Evolutionary conservation across 2,113 vertebrate species (phyloP).

Genomic region (Trichechus manatus): DNA sequence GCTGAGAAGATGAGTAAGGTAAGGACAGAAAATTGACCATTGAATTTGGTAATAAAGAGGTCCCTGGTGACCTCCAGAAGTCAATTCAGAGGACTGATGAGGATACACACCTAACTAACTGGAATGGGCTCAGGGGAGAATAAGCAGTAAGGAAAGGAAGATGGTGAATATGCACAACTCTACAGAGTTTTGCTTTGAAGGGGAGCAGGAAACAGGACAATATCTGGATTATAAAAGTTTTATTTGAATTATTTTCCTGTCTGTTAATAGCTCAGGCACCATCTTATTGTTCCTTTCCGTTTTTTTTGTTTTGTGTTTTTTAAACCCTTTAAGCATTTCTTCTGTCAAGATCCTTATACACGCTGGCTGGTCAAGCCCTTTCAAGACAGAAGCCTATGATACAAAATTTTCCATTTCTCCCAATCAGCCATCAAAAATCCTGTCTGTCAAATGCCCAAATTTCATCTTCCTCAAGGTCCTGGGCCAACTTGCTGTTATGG

Average conservation of each 20-base stretch:
- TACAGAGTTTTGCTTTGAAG: background rate
- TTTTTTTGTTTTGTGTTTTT: background rate
- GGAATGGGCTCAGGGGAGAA: background rate
- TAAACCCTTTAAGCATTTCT: constrained; percentile 11
- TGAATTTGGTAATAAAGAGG: background rate
- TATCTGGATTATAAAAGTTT: constrained; percentile 1
- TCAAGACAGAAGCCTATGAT: background rate
- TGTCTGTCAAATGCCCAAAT: background rate
- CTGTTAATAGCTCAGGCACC: background rate
- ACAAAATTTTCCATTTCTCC: background rate
- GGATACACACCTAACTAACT: background rate
- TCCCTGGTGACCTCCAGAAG: background rate
- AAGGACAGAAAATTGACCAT: background rate
- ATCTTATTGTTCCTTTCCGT: background rate
- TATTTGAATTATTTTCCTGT: background rate
- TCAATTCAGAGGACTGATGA: background rate
- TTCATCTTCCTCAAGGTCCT: background rate
- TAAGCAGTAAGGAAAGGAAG: background rate
- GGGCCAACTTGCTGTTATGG: background rate
- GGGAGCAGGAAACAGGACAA: background rate
- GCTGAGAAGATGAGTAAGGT: background rate
- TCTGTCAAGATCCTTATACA: background rate
- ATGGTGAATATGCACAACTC: background rate
- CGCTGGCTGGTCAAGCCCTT: background rate
- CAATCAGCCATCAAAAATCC: background rate